Evolutionary conservation across 2,888 invertebrate species (phyloP).

Genomic region (Drosophila peninsularis): DNA sequence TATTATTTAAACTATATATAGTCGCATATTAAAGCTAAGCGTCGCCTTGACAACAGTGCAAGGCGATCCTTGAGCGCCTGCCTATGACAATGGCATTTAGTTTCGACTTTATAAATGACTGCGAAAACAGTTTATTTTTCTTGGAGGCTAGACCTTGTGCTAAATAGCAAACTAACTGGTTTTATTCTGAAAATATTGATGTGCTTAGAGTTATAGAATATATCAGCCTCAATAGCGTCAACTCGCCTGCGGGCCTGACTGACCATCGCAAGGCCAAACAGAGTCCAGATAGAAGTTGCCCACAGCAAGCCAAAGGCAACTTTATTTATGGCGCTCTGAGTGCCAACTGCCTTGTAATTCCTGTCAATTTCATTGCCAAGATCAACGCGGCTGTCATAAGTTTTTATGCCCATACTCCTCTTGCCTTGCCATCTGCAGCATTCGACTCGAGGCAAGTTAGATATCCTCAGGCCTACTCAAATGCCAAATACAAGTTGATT

Average conservation of each 20-base stretch:
- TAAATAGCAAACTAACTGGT: not conserved
- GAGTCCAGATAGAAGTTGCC: too few species aligned
- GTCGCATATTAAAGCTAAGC: too few species aligned
- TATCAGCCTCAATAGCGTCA: too few species aligned
- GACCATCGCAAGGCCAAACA: too few species aligned
- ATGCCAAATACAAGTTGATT: conserved; percentile 4
- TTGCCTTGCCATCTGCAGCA: not conserved
- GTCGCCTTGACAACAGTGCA: not conserved
- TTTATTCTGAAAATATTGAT: not conserved
- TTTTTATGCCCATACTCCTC: not conserved
- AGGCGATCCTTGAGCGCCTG: not conserved
- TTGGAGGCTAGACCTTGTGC: not conserved
- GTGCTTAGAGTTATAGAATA: not conserved
- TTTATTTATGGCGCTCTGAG: too few species aligned
- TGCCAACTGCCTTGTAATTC: not conserved
- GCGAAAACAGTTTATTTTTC: not conserved
- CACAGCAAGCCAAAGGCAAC: too few species aligned
- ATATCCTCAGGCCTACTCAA: not conserved
- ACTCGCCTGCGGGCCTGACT: too few species aligned
- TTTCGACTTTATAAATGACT: not conserved
- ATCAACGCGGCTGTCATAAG: not conserved
- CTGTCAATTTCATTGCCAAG: not conserved
- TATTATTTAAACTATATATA: conserved; percentile 2
- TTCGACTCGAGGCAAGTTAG: too few species aligned
- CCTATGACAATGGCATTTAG: not conserved